These are phyloP conservation scores for Agrilus planipennis DNA, from an alignment of 1,140 invertebrate species.

Conservation along the genomic window DNA sequence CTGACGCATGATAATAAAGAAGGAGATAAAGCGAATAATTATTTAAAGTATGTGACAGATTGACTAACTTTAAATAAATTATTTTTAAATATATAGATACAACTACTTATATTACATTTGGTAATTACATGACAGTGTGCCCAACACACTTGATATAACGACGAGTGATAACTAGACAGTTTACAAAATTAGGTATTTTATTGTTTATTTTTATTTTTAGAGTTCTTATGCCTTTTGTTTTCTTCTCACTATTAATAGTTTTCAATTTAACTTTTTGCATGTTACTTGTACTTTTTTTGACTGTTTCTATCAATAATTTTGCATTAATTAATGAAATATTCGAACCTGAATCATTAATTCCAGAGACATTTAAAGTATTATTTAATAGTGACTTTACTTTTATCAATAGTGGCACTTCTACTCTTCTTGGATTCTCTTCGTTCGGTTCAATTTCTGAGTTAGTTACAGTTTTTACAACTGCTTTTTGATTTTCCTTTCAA, in stretches of 20 bases:
- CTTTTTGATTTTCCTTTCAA: neutral
- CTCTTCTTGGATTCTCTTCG: slow-evolving; percentile 12
- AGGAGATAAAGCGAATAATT: no score
- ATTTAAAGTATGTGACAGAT: no score
- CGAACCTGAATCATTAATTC: slow-evolving; percentile 21
- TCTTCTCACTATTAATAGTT: slow-evolving; percentile 22
- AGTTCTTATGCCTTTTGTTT: slow-evolving; percentile 16
- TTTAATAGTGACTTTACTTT: slow-evolving; percentile 19
- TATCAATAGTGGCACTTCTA: slow-evolving; percentile 11
- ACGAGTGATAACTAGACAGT: no score
- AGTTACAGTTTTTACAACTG: slow-evolving; percentile 8
- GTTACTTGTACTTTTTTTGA: slow-evolving; percentile 14
- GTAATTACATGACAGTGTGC: no score
- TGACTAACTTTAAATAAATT: no score
- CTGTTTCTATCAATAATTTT: slow-evolving; percentile 7
- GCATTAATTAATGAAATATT: slow-evolving; percentile 25
- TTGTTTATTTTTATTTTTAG: slow-evolving; percentile 21
- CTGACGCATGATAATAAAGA: no score
- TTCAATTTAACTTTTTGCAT: slow-evolving; percentile 9
- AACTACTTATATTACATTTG: no score
- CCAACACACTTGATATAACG: no score
- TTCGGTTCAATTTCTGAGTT: slow-evolving; percentile 13
- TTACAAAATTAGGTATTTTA: no score
- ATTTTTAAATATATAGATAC: no score
- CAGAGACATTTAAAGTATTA: slow-evolving; percentile 13